Conservation (phyloP, 2,888 invertebrate genomes). For the Parnassius smintheus region DNA sequence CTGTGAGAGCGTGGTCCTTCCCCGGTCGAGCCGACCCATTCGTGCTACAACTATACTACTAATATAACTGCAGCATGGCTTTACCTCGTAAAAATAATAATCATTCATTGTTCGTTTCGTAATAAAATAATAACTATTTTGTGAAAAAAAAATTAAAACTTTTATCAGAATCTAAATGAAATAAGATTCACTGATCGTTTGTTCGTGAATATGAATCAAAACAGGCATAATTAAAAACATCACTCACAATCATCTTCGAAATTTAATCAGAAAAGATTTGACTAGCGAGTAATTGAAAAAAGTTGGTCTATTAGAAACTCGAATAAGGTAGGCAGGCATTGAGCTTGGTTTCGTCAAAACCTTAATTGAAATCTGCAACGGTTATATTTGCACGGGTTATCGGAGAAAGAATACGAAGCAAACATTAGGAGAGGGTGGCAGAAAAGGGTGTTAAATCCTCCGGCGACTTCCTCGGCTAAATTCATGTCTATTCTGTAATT, state of each 20-base stretch:
- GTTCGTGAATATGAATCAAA: no score
- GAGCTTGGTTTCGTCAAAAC: constrained; percentile 20
- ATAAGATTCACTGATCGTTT: no score
- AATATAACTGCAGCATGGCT: no score
- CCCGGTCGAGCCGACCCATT: no score
- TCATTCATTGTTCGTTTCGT: no score
- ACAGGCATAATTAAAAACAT: background rate
- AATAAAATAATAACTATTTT: no score
- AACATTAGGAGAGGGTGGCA: constrained; percentile 66
- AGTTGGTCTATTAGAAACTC: constrained; percentile 3
- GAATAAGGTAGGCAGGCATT: constrained; percentile 3
- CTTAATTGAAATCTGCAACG: constrained; percentile 18
- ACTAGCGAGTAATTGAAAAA: constrained; percentile 2
- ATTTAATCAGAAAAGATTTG: constrained; percentile 1
- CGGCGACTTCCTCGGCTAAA: constrained; percentile 73
- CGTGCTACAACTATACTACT: no score
- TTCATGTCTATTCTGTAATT: constrained; percentile 77
- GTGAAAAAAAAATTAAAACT: no score
- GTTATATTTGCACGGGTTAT: constrained; percentile 8
- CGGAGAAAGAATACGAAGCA: constrained; percentile 62
- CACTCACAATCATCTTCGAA: background rate
- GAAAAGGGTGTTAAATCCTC: constrained; percentile 78
- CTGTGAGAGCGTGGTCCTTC: no score
- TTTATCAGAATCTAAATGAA: no score
- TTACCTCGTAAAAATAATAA: no score